Evolutionary conservation across 2,797 vertebrate genomes (phyloP), one percentile per base, ranked within the genome.

Genomic region (Sebastes matsubarae): DNA sequence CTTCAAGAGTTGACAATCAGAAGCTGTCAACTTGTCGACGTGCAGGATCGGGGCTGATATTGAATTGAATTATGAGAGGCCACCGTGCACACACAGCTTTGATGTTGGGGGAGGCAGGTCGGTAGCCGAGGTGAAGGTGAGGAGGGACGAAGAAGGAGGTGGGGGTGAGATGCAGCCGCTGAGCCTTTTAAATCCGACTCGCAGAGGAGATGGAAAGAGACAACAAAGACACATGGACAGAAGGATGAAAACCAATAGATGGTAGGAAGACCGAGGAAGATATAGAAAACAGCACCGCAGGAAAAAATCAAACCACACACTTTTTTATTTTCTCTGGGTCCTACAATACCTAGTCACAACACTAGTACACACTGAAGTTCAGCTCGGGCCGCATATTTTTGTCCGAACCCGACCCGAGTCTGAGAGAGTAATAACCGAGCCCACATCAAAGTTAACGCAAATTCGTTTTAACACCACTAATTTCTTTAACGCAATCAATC

Each of bases 1-100:
- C 68, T 83, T 77, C 13, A 46, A 72, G 16, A 72, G 20, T 57
- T 78, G 60, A 71, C 81, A 84, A 86, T 82, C 71, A 75, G 29
- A 72, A 68, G 77, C 69, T 42, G 78, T n/a, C 71, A 84, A 88
- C 87, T 72, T 82, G 82, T 91, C 80, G 82, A 81, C 77, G 80
- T 73, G 72, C 20, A 7, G 60, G 68, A 83, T 89, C 77, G 65
- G 58, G 46, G 70, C 25, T 73, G 76, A 81, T 80, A 77, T 42
- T 72, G 72, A 88, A 92, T 86, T 92, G 81, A 84, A 93, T 88
- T 89, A 91, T n/a, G 57, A 72, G 72, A 76, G 80, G 77, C 65
- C 68, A 55, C 67, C 34, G 36, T 59, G 65, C 27, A 12, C 52
- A 60, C 80, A 22, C 18, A 27, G 85, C 68, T 85, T 68, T 83